phyloP scores from a whole-genome alignment of 1,140 invertebrate genomes.

The Euwallacea fornicatus region DNA sequence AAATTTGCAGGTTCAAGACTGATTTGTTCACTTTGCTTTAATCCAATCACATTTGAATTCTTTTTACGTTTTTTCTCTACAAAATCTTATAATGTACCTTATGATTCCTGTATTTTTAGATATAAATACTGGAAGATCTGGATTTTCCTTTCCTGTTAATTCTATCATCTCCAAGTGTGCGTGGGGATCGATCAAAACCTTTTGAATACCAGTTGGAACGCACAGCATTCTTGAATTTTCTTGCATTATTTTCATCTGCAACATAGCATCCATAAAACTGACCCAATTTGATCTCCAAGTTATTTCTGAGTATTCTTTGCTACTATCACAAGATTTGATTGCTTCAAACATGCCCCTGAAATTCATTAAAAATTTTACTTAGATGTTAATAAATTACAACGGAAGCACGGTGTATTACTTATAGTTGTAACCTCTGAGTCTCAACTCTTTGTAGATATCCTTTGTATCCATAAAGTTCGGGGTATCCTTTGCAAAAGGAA shows the following conservation, averaged over 20 bases:
- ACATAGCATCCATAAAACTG: constrained; percentile 89
- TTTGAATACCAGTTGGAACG: constrained; percentile 83
- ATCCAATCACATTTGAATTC: no score
- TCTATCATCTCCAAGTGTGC: constrained; percentile 62
- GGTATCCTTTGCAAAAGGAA: constrained; percentile 14
- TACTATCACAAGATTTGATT: constrained; percentile 26
- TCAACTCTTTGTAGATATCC: constrained; percentile 92
- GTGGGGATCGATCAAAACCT: constrained; percentile 75
- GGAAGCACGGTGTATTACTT: no score
- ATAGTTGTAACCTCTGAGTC: constrained; percentile 91
- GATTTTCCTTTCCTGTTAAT: constrained; percentile 50
- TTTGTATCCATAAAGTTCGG: constrained; percentile 47
- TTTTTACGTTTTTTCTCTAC: no score
- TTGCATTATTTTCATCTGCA: constrained; percentile 82
- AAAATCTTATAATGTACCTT: no score
- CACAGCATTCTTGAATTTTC: constrained; percentile 74
- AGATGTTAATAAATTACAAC: no score
- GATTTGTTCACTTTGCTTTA: no score
- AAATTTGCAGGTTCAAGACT: background rate
- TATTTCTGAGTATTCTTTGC: constrained; percentile 47
- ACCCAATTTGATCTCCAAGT: constrained; percentile 84
- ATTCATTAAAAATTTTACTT: no score
- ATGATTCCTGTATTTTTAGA: constrained; percentile 56
- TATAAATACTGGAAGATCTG: constrained; percentile 56
- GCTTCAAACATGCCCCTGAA: constrained; percentile 25